These are phyloP conservation scores for Eupithecia centaureata DNA, from an alignment of 2,888 invertebrate genomes.

Conservation along the genomic window DNA sequence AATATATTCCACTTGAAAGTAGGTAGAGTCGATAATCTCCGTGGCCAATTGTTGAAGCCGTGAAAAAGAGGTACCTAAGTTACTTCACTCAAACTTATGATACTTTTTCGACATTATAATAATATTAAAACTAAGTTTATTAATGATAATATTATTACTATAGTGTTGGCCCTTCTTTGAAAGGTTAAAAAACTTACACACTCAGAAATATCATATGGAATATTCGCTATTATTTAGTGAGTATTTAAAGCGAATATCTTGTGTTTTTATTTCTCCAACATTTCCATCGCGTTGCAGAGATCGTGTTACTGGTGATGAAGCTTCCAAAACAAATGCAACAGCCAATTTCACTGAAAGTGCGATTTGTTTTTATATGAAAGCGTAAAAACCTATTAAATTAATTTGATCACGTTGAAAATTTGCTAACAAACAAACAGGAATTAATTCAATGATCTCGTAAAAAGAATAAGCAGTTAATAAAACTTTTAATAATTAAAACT, in stretches of 20 bases:
- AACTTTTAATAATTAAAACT: conserved; percentile 83
- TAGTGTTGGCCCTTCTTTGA: no score
- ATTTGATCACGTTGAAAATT: conserved; percentile 56
- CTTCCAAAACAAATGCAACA: neutral
- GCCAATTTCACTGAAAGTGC: conserved; percentile 10
- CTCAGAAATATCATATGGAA: no score
- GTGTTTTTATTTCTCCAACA: no score
- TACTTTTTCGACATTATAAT: no score
- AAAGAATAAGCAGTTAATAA: conserved; percentile 83
- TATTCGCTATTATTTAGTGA: no score
- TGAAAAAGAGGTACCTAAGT: neutral
- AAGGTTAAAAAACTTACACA: no score
- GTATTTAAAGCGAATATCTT: no score
- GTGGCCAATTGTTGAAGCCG: neutral
- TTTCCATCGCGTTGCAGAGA: no score
- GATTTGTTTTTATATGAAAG: conserved; percentile 20
- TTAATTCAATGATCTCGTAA: conserved; percentile 82
- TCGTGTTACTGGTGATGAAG: no score
- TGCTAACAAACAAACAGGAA: conserved; percentile 79
- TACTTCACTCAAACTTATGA: neutral
- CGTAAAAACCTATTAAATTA: conserved; percentile 50
- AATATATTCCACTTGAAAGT: conserved; percentile 46
- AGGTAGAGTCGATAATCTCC: neutral
- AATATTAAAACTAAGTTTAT: no score
- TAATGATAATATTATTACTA: no score